Conservation (phyloP, 2,888 invertebrate species). For the Heliothis peltigera region DNA sequence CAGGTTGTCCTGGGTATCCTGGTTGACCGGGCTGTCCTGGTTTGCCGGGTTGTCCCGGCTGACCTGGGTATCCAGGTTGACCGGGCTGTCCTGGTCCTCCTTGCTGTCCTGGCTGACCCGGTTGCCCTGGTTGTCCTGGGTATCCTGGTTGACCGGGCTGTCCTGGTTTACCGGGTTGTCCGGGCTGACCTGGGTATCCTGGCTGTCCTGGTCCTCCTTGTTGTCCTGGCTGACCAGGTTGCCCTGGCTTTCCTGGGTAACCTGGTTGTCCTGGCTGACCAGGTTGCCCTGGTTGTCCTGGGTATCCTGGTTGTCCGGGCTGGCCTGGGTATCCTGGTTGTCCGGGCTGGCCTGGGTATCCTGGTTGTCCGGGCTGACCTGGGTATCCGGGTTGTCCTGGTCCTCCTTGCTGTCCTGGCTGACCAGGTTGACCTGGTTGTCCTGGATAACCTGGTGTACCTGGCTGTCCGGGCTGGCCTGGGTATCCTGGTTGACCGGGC, state of each 20-base stretch:
- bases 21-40: not conserved
- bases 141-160: constrained; percentile 16
- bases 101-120: constrained; percentile 4
- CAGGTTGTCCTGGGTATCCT: constrained; percentile 2
- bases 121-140: not conserved
- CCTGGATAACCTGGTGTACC: constrained; percentile 20
- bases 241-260: constrained; percentile 4
- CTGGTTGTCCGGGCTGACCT: constrained; percentile 6
- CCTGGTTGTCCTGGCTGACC: constrained; percentile 9
- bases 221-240: constrained; percentile 4
- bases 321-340: constrained; percentile 6
- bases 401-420: constrained; percentile 21
- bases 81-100: constrained; percentile 34
- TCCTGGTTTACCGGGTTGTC: constrained; percentile 19
- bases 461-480: too few relatives aligned
- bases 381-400: not conserved
- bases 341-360: constrained; percentile 7
- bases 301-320: not conserved
- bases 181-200: constrained; percentile 11
- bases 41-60: constrained; percentile 4
- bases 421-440: constrained; percentile 10
- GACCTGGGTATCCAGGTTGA: constrained; percentile 50
- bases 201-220: not conserved
- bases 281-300: not conserved
- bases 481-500: too few relatives aligned